These are phyloP conservation scores for Elgaria multicarinata DNA, from an alignment of 2,113 vertebrate species.

Conservation along the genomic window DNA sequence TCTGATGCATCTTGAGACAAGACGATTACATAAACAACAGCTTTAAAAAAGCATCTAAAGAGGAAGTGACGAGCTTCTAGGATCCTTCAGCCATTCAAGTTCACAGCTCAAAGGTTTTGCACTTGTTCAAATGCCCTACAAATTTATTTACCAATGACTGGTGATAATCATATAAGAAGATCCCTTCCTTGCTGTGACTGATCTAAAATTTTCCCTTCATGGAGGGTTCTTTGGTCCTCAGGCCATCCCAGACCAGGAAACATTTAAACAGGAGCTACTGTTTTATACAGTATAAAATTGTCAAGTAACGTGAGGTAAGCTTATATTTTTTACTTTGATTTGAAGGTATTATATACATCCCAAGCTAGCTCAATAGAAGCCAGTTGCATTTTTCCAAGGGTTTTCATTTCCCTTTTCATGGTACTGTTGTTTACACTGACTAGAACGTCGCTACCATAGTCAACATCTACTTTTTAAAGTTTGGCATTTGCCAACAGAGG, in stretches of 20 bases:
- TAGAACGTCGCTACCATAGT: not conserved
- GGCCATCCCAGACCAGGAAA: not conserved
- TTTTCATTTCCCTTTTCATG: not conserved
- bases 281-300: not conserved
- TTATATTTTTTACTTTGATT: not conserved
- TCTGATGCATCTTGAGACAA: not conserved
- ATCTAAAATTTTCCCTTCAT: not conserved
- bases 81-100: not conserved
- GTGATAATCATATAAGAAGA: not conserved
- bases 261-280: not conserved
- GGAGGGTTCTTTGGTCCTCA: not conserved
- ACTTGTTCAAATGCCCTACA: not conserved
- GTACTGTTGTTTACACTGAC: not conserved
- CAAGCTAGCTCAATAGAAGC: not conserved
- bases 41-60: not conserved
- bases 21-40: not conserved
- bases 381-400: not conserved
- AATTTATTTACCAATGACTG: not conserved
- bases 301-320: not conserved
- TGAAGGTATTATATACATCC: not conserved
- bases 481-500: not conserved
- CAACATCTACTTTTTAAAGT: not conserved
- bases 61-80: not conserved
- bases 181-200: not conserved
- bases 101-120: not conserved